phyloP scores from a whole-genome alignment of 2,797 vertebrate genomes.

The Gambusia yucatana region DNA sequence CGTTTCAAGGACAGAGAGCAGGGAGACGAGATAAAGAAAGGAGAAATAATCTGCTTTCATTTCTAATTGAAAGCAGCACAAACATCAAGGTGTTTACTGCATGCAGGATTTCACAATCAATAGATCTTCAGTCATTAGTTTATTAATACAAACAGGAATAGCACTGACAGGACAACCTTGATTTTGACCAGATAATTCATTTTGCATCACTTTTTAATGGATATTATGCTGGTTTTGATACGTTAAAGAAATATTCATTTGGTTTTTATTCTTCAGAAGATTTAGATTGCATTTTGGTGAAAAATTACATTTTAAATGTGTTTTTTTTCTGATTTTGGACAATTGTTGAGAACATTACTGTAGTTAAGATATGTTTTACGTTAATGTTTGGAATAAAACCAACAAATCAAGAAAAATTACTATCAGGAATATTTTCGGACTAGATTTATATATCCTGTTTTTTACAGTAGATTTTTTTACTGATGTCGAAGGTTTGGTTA shows the following conservation, averaged over 20 bases:
- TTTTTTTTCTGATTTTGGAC: neutral
- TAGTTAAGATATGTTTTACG: neutral
- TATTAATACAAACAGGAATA: constrained; percentile 19
- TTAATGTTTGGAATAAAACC: neutral
- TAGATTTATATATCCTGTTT: neutral
- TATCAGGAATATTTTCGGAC: neutral
- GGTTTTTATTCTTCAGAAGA: neutral
- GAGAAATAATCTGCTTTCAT: constrained; percentile 20
- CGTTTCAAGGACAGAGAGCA: constrained; percentile 19
- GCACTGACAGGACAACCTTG: neutral
- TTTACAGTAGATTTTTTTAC: neutral
- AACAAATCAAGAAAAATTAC: neutral
- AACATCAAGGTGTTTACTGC: constrained; percentile 19
- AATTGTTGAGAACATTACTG: neutral
- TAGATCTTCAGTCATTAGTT: constrained; percentile 39
- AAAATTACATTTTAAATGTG: neutral
- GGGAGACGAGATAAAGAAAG: neutral
- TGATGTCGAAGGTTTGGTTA: neutral
- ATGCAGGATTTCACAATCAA: constrained; percentile 4
- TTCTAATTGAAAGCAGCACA: constrained; percentile 23
- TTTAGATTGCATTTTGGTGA: neutral
- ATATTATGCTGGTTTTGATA: neutral
- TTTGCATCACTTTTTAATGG: neutral
- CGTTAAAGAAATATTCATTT: neutral
- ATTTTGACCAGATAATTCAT: neutral